phyloP scores from a whole-genome alignment of 2,113 vertebrate genomes.

The Atherinomorus stipes region DNA sequence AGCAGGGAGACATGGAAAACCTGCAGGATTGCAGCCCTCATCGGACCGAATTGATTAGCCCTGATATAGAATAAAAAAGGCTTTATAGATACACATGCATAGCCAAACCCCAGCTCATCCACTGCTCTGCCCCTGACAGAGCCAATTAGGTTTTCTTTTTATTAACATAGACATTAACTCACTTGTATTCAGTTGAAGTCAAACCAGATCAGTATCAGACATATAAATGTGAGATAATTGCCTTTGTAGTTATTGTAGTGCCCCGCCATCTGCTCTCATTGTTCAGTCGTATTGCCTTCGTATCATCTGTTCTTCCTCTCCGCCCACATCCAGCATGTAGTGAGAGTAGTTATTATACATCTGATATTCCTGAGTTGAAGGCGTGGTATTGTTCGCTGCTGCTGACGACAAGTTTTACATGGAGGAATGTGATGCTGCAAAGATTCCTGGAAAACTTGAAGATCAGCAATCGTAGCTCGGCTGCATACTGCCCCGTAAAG shows the following conservation, averaged over 20 bases:
- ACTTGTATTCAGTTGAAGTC: background rate
- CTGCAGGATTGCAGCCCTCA: too few relatives aligned
- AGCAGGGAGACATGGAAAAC: too few relatives aligned
- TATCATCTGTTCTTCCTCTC: slow-evolving; percentile 41
- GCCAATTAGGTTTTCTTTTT: slow-evolving; percentile 5
- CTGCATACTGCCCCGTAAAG: background rate
- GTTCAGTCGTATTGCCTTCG: slow-evolving; percentile 28
- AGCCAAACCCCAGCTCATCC: too few relatives aligned
- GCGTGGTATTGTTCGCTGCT: slow-evolving; percentile 23
- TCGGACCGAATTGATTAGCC: too few relatives aligned
- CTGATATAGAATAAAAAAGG: too few relatives aligned
- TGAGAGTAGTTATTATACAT: slow-evolving; percentile 50
- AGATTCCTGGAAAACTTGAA: background rate
- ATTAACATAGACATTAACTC: background rate
- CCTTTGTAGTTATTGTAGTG: slow-evolving; percentile 34
- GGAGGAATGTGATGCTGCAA: fast-evolving
- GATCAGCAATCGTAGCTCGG: background rate
- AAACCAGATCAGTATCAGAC: slow-evolving; percentile 24
- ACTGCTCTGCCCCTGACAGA: background rate
- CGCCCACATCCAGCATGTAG: slow-evolving; percentile 32
- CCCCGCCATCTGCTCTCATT: slow-evolving; percentile 54
- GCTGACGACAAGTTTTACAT: too few relatives aligned
- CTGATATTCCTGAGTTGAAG: slow-evolving; percentile 43
- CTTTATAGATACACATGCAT: too few relatives aligned
- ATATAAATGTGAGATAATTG: slow-evolving; percentile 41